Conservation (phyloP, 2,113 vertebrate species). For the Candoia aspera region DNA sequence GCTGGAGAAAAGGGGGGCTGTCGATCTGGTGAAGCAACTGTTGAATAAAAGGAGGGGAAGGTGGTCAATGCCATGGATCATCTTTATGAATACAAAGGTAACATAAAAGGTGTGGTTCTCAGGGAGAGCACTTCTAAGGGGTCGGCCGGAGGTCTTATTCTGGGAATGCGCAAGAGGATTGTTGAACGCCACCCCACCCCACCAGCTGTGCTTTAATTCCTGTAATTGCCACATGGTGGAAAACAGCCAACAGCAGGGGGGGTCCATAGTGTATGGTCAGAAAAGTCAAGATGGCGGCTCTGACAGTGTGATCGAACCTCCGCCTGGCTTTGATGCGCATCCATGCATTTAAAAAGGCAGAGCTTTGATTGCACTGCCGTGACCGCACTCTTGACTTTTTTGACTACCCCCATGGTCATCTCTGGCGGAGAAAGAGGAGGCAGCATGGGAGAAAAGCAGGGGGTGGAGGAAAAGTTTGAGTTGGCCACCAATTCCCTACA, state of each 20-base stretch:
- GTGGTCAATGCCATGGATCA: too few relatives aligned
- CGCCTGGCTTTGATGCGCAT: not conserved
- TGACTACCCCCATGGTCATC: not conserved
- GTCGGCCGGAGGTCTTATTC: not conserved
- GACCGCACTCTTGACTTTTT: not conserved
- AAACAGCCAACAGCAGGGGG: not conserved
- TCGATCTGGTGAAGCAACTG: too few relatives aligned
- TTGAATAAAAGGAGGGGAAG: too few relatives aligned
- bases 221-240: not conserved
- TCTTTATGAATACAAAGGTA: too few relatives aligned
- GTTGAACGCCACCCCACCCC: not conserved
- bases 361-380: not conserved
- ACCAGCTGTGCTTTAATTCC: not conserved
- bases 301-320: not conserved
- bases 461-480: not conserved
- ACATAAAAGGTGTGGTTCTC: too few relatives aligned
- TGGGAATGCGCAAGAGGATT: not conserved
- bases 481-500: not conserved
- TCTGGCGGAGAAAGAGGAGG: not conserved
- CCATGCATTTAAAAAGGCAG: not conserved
- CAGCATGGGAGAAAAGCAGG: not conserved
- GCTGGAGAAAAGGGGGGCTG: too few relatives aligned
- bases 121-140: too few relatives aligned
- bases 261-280: not conserved
- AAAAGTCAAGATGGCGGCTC: not conserved